Base-by-base conservation (phyloP, 2,888 invertebrate species). In the Hanleya hanleyi region DNA sequence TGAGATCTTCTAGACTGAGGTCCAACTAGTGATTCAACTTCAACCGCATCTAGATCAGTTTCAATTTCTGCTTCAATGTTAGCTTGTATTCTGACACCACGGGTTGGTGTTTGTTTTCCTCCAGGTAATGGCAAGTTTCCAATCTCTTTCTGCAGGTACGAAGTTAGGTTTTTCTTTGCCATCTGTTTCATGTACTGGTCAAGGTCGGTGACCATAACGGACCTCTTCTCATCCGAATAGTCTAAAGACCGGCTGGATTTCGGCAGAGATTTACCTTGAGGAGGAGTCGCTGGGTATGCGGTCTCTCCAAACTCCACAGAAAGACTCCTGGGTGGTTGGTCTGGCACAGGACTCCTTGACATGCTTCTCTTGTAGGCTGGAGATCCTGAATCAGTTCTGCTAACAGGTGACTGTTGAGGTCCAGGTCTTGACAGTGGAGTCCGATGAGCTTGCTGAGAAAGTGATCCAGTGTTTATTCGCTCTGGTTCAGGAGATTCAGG, bases 191-290 rank as follows among this genome's bases (percentile, higher is more conserved):
- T 83, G 29, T 83, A 83, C 64, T 83, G 74, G 71, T 85, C 84
- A 26, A 85, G 74, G 64, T 85, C 84, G 7, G 84, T 85, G 3
- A 82, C 84, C n/a, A 69, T 78, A 37, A 78, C 70, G 33, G 79
- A 78, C 41, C 82, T 22, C 33, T 69, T 57, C 26, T 57, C 57
- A 26, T 57, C 57, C 15, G 57, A 29, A 57, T 57, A 57, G 29
- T 57, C 57, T 32, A 57, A 57, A 15, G 57, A 57, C 15, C 57
- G 57, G 26, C 57, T 57, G 22, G 57, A 29, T 57, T 57, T 57
- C 15, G 57, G 57, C 57, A 29, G 26, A 15, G 29, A 4, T 4
- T 22, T 29, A 4, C 22, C 12, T n/a, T n/a, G n/a, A 32, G 57
- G 57, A 57, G 57, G 15, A 15, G 12, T 4, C 4, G 22, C 57